Evolutionary conservation across 2,888 invertebrate genomes (phyloP).

Genomic region (Galeruca laticollis): DNA sequence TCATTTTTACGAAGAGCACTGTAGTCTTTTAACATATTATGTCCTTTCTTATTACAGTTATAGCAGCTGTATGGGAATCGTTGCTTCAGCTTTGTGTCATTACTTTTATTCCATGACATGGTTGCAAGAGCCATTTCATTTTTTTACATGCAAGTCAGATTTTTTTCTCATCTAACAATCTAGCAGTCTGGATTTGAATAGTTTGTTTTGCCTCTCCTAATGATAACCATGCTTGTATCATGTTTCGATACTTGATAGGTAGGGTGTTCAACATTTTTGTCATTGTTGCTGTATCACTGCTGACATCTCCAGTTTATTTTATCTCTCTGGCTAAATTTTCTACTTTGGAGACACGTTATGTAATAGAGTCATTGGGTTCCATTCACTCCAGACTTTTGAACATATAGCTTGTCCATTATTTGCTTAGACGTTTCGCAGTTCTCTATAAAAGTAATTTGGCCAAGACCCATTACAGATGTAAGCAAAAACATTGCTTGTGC

Average conservation of each 20-base stretch:
- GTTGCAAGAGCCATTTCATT: constrained; percentile 37
- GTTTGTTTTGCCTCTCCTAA: constrained; percentile 47
- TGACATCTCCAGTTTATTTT: constrained; percentile 44
- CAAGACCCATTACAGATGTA: no score
- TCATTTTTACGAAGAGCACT: no score
- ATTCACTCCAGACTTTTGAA: constrained; percentile 45
- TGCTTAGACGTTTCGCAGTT: constrained; percentile 49
- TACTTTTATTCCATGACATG: constrained; percentile 13
- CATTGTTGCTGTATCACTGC: constrained; percentile 48
- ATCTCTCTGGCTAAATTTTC: constrained; percentile 52
- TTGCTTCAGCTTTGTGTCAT: no score
- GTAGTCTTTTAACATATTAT: constrained; percentile 42
- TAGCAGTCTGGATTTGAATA: constrained; percentile 42
- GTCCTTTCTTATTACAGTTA: constrained; percentile 46
- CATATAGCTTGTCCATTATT: constrained; percentile 47
- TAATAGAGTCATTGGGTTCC: constrained; percentile 48
- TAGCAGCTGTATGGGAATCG: constrained; percentile 26
- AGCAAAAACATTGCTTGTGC: no score
- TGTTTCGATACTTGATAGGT: constrained; percentile 40
- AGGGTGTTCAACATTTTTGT: constrained; percentile 47
- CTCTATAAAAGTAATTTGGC: constrained; percentile 49
- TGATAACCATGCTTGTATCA: constrained; percentile 51
- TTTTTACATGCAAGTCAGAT: constrained; percentile 36
- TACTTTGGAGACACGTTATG: constrained; percentile 54
- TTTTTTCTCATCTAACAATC: constrained; percentile 48